These are phyloP conservation scores for Tiliacea citrago DNA, from an alignment of 2,888 invertebrate genomes.

Conservation along the genomic window DNA sequence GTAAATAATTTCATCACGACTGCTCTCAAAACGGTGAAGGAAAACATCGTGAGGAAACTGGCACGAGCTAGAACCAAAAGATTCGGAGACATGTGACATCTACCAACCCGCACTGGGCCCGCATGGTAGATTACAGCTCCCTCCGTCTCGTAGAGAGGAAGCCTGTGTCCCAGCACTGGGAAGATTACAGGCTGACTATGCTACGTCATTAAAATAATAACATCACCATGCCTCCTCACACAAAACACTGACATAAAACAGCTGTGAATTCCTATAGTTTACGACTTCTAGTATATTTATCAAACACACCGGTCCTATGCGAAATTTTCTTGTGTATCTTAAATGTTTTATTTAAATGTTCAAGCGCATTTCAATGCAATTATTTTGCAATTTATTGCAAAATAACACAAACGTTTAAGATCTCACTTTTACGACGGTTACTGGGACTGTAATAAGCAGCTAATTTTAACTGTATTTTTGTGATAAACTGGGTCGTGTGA, in stretches of 20 bases:
- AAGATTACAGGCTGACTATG: no score
- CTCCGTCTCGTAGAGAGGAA: no score
- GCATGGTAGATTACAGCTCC: no score
- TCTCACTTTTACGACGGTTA: conserved; percentile 21
- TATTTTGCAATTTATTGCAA: conserved; percentile 37
- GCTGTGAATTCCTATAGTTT: neutral
- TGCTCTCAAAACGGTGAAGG: no score
- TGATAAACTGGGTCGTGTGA: conserved; percentile 23
- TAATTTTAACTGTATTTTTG: conserved; percentile 32
- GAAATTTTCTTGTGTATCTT: neutral
- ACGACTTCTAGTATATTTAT: conserved; percentile 1
- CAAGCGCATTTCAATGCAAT: conserved; percentile 19
- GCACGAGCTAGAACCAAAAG: no score
- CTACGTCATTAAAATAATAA: neutral
- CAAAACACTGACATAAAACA: conserved; percentile 16
- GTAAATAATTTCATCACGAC: no score
- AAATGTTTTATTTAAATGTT: neutral
- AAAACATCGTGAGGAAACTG: no score
- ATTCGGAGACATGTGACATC: no score
- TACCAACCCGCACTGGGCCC: no score
- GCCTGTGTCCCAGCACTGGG: no score
- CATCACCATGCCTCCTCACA: neutral
- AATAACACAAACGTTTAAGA: conserved; percentile 43
- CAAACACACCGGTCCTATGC: neutral
- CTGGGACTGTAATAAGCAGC: conserved; percentile 28